A percentile compares a stretch with the other conserved stretches of the same genome.
Evolutionary conservation across 2,113 vertebrate genomes (phyloP).

Genomic region (Ardeotis arabs): DNA sequence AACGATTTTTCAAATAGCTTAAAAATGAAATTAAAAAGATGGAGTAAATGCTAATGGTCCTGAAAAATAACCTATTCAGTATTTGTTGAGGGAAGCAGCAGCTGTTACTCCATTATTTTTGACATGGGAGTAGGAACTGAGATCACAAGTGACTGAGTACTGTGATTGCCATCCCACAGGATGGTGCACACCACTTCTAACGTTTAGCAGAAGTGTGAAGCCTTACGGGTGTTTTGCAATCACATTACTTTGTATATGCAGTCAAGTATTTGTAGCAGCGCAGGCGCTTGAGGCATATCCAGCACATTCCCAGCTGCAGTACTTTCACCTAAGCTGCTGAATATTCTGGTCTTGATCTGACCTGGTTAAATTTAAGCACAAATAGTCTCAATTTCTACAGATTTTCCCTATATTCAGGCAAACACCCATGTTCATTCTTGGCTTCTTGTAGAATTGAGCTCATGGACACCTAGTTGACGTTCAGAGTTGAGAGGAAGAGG

Average conservation of each 20-base stretch:
- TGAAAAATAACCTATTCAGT: background rate
- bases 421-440: background rate
- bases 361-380: background rate
- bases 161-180: background rate
- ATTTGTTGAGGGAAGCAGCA: background rate
- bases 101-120: background rate
- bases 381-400: background rate
- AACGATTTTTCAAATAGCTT: background rate
- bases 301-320: background rate
- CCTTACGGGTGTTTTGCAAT: background rate
- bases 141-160: background rate
- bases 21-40: background rate
- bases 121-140: background rate
- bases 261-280: background rate
- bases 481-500: background rate
- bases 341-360: background rate
- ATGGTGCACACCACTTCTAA: background rate
- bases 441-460: background rate
- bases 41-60: background rate
- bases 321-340: background rate
- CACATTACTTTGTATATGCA: rapidly evolving
- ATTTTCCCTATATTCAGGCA: background rate
- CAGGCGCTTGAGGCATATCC: background rate
- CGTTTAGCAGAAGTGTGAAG: background rate
- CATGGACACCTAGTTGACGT: background rate